Evolutionary conservation across 2,888 invertebrate species (phyloP), one percentile per base, ranked within the genome.

Genomic region (Sinelater perroti): DNA sequence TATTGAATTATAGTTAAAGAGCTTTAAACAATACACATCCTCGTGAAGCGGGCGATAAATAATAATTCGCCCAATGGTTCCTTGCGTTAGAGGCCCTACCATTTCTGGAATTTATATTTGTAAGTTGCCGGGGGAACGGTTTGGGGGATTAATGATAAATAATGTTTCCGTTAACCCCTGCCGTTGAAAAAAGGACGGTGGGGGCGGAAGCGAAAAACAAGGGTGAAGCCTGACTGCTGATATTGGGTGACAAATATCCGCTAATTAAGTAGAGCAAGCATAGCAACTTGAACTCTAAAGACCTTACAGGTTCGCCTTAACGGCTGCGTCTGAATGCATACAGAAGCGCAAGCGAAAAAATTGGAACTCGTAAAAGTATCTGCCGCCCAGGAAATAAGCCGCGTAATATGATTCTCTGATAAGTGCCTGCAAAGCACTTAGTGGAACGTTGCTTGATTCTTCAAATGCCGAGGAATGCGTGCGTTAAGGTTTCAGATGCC

Each of bases 381-480:
- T 71, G 72, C 71, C 72, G 70, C 70, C 71, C 70, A 69, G 67
- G 70, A 70, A 71, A 72, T 69, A 72, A 69, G 71, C 70, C 70
- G 67, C 64, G 54, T 57, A 68, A 67, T 67, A 67, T 67, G 65
- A 67, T 62, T 63, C 51, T 38, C 11, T 28, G 30, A 38, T 30
- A 51, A 38, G 30, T 30, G 16, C 44, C 28, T 17, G 30, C 28
- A 30, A 45, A 45, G 18, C 44, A 45, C 44, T 30, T 45, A 45
- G 30, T 45, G 44, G 44, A 24, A 45, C 30, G 44, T 28, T 45
- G 30, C 44, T 28, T 45, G 44, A 30, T 30, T 28, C 28, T 45
- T 45, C 30, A 45, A 45, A 45, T 45, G 44, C 44, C 30, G 44
- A 45, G 28, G 44, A 45, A 45, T 45, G 44, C 30, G 28, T 30